phyloP scores from a whole-genome alignment of 2,797 vertebrate species.

The Protosalanx chinensis region DNA sequence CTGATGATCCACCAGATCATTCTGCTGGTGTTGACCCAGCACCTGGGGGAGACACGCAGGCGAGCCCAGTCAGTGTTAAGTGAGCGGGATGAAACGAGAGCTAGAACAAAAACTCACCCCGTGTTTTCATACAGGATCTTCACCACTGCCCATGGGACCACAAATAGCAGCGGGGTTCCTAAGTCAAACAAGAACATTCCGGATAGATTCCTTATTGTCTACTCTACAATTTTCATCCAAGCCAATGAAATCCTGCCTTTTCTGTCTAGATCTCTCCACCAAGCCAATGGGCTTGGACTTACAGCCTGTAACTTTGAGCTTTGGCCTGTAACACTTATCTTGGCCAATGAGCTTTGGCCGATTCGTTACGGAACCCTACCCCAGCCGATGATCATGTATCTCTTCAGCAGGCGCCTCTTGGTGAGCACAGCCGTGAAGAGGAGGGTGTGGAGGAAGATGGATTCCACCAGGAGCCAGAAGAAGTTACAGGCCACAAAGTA shows the following conservation, averaged over 20 bases:
- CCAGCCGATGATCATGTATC: conserved; percentile 90
- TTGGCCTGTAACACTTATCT: not conserved
- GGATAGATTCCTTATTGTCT: not conserved
- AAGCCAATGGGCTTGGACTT: not conserved
- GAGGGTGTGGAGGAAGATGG: conserved; percentile 86
- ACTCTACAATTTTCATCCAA: not conserved
- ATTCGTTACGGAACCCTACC: conserved; percentile 68
- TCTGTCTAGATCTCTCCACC: not conserved
- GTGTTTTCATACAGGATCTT: conserved; percentile 75
- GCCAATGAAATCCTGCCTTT: not conserved
- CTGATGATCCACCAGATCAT: conserved; percentile 94
- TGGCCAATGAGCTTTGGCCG: not conserved
- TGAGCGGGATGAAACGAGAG: not conserved
- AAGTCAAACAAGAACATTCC: not conserved
- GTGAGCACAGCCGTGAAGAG: conserved; percentile 84
- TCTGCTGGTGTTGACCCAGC: conserved; percentile 83
- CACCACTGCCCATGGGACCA: conserved; percentile 73
- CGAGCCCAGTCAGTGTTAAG: not conserved
- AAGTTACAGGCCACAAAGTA: conserved; percentile 90
- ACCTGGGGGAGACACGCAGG: conserved; percentile 68
- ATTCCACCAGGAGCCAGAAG: conserved; percentile 93
- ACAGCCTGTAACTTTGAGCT: no score
- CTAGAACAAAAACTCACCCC: conserved; percentile 58
- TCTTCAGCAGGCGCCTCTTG: conserved; percentile 81
- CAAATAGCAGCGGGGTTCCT: conserved; percentile 38